Base-by-base conservation (phyloP, 2,888 invertebrate genomes). In the Salticus scenicus region DNA sequence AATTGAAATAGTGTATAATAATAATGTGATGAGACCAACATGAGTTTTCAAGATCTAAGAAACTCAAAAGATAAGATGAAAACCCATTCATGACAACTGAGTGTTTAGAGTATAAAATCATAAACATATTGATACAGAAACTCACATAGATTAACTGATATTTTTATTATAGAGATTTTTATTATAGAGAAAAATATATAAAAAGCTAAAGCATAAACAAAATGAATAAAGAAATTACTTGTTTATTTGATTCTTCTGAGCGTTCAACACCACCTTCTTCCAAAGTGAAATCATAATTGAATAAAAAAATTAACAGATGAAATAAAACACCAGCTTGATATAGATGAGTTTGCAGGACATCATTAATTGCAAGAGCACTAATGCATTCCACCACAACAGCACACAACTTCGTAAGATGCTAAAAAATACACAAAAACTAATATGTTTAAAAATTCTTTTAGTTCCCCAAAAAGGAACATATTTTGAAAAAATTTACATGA, bases 241-340 rank as follows among this genome's bases (percentile, higher is more conserved):
- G 95, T 90, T 96, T 95, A 91, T 98, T 98, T 2, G 95, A 94
- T 73, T 96, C 95, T 89, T 95, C 95, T 89, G 94, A 94, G 30
- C 95, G 94, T 89, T 96, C 95, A 0, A 98, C 96, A 0, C 98
- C 99, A 73, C 98, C 97, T 92, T 99, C 99, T 82, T 98, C 96
- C 89, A 99, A 93, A 4, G 99, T 99, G 92, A 95, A 99, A 92
- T 99, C 99, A 91, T 98, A 99, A 87, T 95, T 95, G 91, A 99
- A 97, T 91, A 96, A 94, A 89, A 96, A 96, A 0, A 96, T 94
- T 51, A 99, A 92, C 74, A 99, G 92, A 90, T 98, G 97, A 95
- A 97, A 99, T 2, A 99, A 91, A 0, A 96, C 96, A 10, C 98
- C 99, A 0, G 95, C 94, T 88, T 95, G 94, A 14, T 97, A 93